Base-by-base conservation (phyloP, 2,888 invertebrate genomes). In the Drosophila macrospina region DNA sequence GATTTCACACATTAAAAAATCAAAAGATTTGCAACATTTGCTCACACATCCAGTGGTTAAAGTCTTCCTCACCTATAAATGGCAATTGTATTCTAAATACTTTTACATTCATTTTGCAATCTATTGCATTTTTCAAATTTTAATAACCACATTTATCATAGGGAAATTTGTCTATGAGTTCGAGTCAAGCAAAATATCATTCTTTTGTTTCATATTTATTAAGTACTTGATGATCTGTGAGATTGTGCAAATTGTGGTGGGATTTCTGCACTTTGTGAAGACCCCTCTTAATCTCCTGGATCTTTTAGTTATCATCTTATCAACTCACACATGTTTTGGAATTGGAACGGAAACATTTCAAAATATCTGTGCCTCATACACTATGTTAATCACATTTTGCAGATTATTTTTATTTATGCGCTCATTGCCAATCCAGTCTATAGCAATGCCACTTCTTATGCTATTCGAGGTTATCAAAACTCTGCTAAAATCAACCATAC, bases 401-500 rank as follows among this genome's bases (percentile, higher is more conserved):
- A 61, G 45, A 11, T 15, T 52, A 7, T 20, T 52, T 26, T 5
- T 20, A 10, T 8, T 30, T 0, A 8, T 45, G 28, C 44, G 44
- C 15, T 52, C 11, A 20, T 1, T 52, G 20, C 52, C 28, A 1
- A 37, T 45, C 13, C 1, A 36, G 5, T 24, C 13, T 10, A 61
- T 61, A 45, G 52, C 61, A 1, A 37, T 45, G 28, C 61, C 52
- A 7, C n/a, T 61, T 37, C 13, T 37, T 0, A 61, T 44, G 61
- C 44, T 52, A 3, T 30, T 52, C 7, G 24, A 20, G 15, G 61
- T 61, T 13, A 7, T 30, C 8, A 20, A 26, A 30, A 45, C 36
- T 37, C 37, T 52, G 0, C 8, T 36, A 1, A 52, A 36, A 8
- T 28, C 16, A 1, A 8, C 8, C 13, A 20, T 41, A 11, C 52